Percentiles rank a stretch among this genome's conserved stretches.
Evolutionary conservation across 2,888 invertebrate species (phyloP).

Genomic region (Hipparchia sbordonii): DNA sequence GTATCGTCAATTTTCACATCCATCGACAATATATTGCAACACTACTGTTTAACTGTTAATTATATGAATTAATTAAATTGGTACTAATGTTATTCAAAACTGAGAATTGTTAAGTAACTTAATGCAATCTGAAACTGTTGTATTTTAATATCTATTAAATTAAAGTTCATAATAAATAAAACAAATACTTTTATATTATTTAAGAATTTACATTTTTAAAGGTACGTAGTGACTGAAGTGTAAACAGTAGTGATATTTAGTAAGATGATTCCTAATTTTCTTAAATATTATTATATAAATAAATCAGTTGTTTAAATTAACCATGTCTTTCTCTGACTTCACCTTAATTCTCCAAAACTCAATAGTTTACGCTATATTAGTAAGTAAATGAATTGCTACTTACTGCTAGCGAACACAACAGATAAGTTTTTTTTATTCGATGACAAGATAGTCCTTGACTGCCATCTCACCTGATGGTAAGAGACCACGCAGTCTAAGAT

Average conservation of each 20-base stretch:
- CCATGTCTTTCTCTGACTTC: constrained; percentile 29
- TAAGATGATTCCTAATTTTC: constrained; percentile 58
- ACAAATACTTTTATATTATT: not conserved
- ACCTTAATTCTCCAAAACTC: not conserved
- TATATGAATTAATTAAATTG: constrained; percentile 32
- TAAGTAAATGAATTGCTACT: not conserved
- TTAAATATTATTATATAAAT: constrained; percentile 58
- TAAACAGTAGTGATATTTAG: constrained; percentile 52
- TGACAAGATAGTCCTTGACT: no score
- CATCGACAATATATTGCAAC: constrained; percentile 19
- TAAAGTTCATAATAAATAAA: constrained; percentile 41
- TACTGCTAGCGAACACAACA: no score
- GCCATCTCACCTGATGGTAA: no score
- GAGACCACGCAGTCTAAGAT: no score
- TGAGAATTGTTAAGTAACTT: constrained; percentile 30
- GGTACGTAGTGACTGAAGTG: constrained; percentile 47
- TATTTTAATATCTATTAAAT: constrained; percentile 38
- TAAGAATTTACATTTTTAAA: constrained; percentile 33
- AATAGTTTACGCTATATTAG: no score
- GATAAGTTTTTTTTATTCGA: no score
- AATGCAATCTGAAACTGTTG: constrained; percentile 49
- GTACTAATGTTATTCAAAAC: constrained; percentile 42
- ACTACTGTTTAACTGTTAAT: constrained; percentile 50
- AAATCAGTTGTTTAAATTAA: constrained; percentile 69
- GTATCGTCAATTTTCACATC: not conserved